Conservation (phyloP, 2,888 invertebrate species). For the Baronia brevicornis region DNA sequence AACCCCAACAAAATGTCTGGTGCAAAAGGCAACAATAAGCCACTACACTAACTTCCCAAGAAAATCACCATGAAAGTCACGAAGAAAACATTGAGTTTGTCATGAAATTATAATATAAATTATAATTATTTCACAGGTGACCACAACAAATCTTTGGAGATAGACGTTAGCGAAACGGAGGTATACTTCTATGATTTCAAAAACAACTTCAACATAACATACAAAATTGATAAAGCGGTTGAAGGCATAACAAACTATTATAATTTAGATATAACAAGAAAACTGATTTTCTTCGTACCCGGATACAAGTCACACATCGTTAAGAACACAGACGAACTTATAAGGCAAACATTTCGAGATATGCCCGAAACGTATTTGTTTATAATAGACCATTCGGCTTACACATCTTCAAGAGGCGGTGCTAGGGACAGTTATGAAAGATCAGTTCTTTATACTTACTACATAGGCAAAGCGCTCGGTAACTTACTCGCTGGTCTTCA, state of each 20-base stretch:
- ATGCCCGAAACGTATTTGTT: conserved; percentile 52
- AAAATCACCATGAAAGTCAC: background rate
- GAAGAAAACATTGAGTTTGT: background rate
- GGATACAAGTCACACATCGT: conserved; percentile 61
- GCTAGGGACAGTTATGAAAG: conserved; percentile 54
- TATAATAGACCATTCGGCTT: conserved; percentile 58
- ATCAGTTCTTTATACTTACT: conserved; percentile 47
- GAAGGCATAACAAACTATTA: conserved; percentile 40
- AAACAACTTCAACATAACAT: conserved; percentile 50
- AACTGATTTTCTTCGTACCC: conserved; percentile 58
- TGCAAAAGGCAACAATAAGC: no score
- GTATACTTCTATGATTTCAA: conserved; percentile 63
- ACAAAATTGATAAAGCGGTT: conserved; percentile 41
- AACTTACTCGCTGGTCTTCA: conserved; percentile 43
- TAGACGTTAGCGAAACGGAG: conserved; percentile 44
- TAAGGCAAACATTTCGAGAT: conserved; percentile 50
- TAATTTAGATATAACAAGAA: conserved; percentile 47
- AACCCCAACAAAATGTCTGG: no score
- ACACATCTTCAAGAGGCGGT: conserved; percentile 49
- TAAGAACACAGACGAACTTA: conserved; percentile 48
- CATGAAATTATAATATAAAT: background rate
- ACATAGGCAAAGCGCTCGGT: conserved; percentile 50
- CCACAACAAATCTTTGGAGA: conserved; percentile 43
- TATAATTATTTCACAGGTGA: conserved; percentile 44
- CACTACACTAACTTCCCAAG: background rate